These are phyloP conservation scores for Bembecia ichneumoniformis DNA, from an alignment of 2,888 invertebrate genomes.

Conservation along the genomic window DNA sequence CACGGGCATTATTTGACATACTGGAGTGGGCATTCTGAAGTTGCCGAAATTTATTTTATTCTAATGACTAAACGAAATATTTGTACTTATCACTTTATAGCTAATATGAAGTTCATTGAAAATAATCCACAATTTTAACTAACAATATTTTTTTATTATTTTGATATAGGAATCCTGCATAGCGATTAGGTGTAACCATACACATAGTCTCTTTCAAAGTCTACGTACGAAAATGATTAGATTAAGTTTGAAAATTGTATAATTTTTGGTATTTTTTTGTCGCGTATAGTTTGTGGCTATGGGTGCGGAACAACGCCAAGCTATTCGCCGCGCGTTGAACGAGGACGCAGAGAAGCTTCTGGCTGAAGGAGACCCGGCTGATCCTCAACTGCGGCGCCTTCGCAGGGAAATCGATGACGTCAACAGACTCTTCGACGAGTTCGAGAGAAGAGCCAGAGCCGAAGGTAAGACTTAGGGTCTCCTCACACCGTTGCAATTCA, in stretches of 20 bases:
- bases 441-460: constrained; percentile 88
- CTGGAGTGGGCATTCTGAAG: too few relatives aligned
- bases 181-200: too few relatives aligned
- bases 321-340: constrained; percentile 93
- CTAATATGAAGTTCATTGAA: too few relatives aligned
- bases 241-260: background rate
- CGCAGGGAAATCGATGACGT: constrained; percentile 95
- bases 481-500: too few relatives aligned
- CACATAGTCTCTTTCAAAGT: background rate
- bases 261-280: background rate
- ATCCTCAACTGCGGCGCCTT: constrained; percentile 90
- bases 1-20: too few relatives aligned
- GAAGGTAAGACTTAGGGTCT: constrained; percentile 76
- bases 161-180: too few relatives aligned
- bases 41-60: too few relatives aligned
- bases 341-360: constrained; percentile 97
- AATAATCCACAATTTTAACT: too few relatives aligned
- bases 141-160: too few relatives aligned
- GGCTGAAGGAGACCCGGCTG: constrained; percentile 95
- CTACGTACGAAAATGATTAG: background rate
- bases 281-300: constrained; percentile 89
- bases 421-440: constrained; percentile 93
- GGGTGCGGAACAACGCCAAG: constrained; percentile 96
- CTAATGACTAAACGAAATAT: too few relatives aligned
- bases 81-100: too few relatives aligned